Evolutionary conservation across 1,140 invertebrate species (phyloP), one percentile per base, ranked within the genome.

Genomic region (Bombus vancouverensis): DNA sequence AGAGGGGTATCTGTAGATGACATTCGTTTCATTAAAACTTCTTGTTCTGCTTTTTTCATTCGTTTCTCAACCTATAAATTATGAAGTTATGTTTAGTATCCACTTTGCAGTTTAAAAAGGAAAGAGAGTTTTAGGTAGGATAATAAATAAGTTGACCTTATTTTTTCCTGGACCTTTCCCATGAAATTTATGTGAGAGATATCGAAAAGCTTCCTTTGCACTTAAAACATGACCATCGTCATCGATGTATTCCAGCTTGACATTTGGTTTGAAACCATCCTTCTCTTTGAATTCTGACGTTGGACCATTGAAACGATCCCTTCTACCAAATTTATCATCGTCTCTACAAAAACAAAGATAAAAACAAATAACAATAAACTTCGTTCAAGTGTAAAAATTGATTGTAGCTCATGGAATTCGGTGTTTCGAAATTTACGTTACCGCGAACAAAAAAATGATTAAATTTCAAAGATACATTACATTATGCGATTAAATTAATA

Each of bases 141-240:
- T 39, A 77, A 47, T 47, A 62, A n/a, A 44, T 25, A 65, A 25
- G 12, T 18, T 18, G 66, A 97, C 97, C 95, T 99, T 99, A 95
- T 99, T 99, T 94, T 99, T 99, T 72, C 99, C 99, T 15, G 99
- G 98, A 32, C 99, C 99, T 96, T 99, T 99, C 37, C 99, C 99
- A 95, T 99, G 99, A 95, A 99, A 99, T 95, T 99, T 99, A 94
- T 99, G 99, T 32, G 98, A 99, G 28, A 99, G 95, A 95, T 98
- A 98, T 90, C 98, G 96, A 95, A 99, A 99, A 32, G 99, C 99
- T 96, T 99, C 99, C 95, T 99, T 99, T 44, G 97, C 97, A 91
- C 97, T 98, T 78, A 99, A 96, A 80, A 98, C 96, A 77, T 97
- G 96, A 5, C 99, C 99, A 93, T 98, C 97, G 93, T 99, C 99